phyloP scores from a whole-genome alignment of 2,888 invertebrate species.

The Odontocerum albicorne region DNA sequence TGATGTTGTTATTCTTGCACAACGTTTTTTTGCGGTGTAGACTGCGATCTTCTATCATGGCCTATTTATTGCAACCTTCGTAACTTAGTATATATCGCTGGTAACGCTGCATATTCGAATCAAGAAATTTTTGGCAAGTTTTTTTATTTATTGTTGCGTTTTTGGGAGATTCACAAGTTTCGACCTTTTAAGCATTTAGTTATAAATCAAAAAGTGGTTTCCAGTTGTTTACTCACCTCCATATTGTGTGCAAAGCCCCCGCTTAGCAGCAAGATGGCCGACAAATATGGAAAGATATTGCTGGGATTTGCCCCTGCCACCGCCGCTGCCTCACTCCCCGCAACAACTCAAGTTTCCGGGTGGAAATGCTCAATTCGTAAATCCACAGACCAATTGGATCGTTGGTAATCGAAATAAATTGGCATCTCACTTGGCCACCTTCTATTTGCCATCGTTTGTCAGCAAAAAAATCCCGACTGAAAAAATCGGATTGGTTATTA shows the following conservation, averaged over 20 bases:
- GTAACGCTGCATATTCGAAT: no score
- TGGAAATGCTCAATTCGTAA: conserved; percentile 31
- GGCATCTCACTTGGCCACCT: conserved; percentile 25
- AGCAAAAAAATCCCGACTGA: no score
- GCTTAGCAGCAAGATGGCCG: conserved; percentile 1
- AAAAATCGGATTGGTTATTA: no score
- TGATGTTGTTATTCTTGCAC: no score
- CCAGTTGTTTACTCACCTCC: neutral
- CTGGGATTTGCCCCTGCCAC: conserved; percentile 23
- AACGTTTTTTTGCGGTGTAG: no score
- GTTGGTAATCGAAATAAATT: conserved; percentile 36
- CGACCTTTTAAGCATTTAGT: no score
- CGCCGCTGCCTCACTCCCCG: conserved; percentile 5
- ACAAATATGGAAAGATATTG: conserved; percentile 26
- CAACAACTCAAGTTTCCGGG: neutral
- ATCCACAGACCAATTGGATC: conserved; percentile 34
- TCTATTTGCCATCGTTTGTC: neutral
- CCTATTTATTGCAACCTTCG: no score
- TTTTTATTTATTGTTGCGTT: no score
- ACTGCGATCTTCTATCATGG: no score
- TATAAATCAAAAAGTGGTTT: conserved; percentile 27
- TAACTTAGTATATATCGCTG: no score
- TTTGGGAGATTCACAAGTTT: no score
- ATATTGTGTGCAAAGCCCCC: conserved; percentile 2
- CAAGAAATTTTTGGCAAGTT: no score